Percentiles rank a stretch among this genome's conserved stretches.
Evolutionary conservation across 2,888 invertebrate genomes (phyloP).

Genomic region (Carabus problematicus): DNA sequence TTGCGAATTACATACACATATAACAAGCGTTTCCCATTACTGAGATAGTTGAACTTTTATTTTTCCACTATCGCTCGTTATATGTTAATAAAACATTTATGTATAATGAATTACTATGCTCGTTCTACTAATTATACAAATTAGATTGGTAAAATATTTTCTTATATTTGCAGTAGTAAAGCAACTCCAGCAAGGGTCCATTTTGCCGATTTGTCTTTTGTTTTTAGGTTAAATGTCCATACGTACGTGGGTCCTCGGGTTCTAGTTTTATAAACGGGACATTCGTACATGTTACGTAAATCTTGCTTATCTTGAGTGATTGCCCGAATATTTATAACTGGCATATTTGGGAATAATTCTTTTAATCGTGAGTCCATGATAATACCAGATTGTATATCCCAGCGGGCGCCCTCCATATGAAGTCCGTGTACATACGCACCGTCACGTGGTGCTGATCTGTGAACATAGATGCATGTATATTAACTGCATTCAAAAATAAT

Average conservation of each 20-base stretch:
- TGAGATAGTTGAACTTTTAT: too few species aligned
- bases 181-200: conserved; percentile 97
- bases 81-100: too few species aligned
- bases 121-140: too few species aligned
- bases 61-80: too few species aligned
- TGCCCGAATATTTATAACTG: conserved; percentile 92
- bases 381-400: conserved; percentile 90
- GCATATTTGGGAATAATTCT: conserved; percentile 92
- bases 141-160: too few species aligned
- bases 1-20: too few species aligned
- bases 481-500: conserved; percentile 11
- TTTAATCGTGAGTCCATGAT: conserved; percentile 92
- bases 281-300: conserved; percentile 91
- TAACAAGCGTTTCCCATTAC: too few species aligned
- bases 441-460: conserved; percentile 85
- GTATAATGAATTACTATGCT: too few species aligned
- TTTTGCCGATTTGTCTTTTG: conserved; percentile 92
- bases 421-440: conserved; percentile 95
- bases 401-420: conserved; percentile 94
- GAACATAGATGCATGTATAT: not conserved
- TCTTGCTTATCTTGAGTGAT: conserved; percentile 96
- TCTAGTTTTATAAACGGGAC: conserved; percentile 95
- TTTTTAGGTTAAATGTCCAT: conserved; percentile 96
- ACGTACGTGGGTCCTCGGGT: conserved; percentile 94
- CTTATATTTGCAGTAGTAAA: conserved; percentile 83